These are phyloP conservation scores for Drosophila rellima DNA, from an alignment of 2,888 invertebrate genomes.

Conservation along the genomic window DNA sequence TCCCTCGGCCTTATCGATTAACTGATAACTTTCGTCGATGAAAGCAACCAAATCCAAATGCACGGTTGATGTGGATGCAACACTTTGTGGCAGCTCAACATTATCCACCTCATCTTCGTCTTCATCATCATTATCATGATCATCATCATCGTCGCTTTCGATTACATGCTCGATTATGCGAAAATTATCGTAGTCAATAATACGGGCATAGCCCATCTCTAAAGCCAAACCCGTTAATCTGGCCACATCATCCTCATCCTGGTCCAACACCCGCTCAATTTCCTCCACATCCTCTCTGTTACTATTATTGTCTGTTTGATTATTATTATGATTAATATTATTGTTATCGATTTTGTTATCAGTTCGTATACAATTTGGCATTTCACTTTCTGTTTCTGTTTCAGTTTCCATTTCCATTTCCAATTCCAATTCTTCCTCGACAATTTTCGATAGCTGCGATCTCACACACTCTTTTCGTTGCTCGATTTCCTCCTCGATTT, in stretches of 20 bases:
- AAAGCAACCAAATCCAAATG: slow-evolving; percentile 81
- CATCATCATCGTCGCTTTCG: slow-evolving; percentile 70
- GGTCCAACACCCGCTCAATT: background rate
- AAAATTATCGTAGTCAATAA: slow-evolving; percentile 81
- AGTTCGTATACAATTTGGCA: slow-evolving; percentile 32
- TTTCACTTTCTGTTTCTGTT: background rate
- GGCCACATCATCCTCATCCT: slow-evolving; percentile 45
- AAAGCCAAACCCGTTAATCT: slow-evolving; percentile 55
- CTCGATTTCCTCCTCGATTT: slow-evolving; percentile 14
- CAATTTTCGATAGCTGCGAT: slow-evolving; percentile 45
- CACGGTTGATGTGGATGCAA: slow-evolving; percentile 27
- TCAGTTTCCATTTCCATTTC: slow-evolving; percentile 6
- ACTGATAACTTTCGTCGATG: slow-evolving; percentile 79
- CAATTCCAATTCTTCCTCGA: slow-evolving; percentile 47
- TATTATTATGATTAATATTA: slow-evolving; percentile 20
- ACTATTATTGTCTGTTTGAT: background rate
- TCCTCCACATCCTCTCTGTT: background rate
- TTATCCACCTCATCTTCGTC: slow-evolving; percentile 3
- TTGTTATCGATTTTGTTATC: slow-evolving; percentile 23
- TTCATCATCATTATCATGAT: background rate
- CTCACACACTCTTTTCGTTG: slow-evolving; percentile 13
- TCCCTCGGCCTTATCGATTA: slow-evolving; percentile 66
- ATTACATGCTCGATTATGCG: slow-evolving; percentile 83
- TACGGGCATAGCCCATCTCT: slow-evolving; percentile 74
- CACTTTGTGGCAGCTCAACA: background rate